Conservation (phyloP, 2,888 invertebrate species). For the Watsonalla cultraria region DNA sequence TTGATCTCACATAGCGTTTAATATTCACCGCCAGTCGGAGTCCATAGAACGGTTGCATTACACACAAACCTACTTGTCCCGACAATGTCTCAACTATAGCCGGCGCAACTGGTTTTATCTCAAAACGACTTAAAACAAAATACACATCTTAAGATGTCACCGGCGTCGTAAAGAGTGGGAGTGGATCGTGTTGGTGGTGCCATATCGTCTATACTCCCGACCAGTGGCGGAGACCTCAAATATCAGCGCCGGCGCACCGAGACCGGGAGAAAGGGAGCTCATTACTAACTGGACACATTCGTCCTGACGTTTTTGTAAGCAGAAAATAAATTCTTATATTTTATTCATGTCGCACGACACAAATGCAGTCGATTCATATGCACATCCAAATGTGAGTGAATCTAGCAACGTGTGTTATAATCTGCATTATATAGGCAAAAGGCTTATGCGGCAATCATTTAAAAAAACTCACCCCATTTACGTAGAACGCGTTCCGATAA, state of each 20-base stretch:
- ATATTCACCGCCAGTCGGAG: not conserved
- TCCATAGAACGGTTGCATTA: not conserved
- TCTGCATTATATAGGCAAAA: not conserved
- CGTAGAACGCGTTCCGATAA: slow-evolving; percentile 2
- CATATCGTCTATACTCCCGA: slow-evolving; percentile 22
- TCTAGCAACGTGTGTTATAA: not conserved
- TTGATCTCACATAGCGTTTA: not conserved
- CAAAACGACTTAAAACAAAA: not conserved
- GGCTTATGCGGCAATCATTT: not conserved
- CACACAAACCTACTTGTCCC: not conserved
- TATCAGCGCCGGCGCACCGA: not conserved
- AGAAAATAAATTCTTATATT: slow-evolving; percentile 4
- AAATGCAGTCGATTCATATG: not conserved
- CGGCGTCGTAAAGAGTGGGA: slow-evolving; percentile 7
- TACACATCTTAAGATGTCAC: slow-evolving; percentile 1
- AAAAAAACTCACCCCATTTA: not conserved
- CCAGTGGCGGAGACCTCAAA: slow-evolving; percentile 9
- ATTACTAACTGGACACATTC: slow-evolving; percentile 1
- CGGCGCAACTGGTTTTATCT: not conserved
- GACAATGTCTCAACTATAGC: not conserved
- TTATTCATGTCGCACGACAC: not conserved
- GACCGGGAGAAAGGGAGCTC: slow-evolving; percentile 2
- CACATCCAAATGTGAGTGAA: not conserved
- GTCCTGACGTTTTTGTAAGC: slow-evolving; percentile 4
- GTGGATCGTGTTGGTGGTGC: slow-evolving; percentile 19